Evolutionary conservation across 2,797 vertebrate genomes (phyloP).

Genomic region (Phalanger gymnotis): DNA sequence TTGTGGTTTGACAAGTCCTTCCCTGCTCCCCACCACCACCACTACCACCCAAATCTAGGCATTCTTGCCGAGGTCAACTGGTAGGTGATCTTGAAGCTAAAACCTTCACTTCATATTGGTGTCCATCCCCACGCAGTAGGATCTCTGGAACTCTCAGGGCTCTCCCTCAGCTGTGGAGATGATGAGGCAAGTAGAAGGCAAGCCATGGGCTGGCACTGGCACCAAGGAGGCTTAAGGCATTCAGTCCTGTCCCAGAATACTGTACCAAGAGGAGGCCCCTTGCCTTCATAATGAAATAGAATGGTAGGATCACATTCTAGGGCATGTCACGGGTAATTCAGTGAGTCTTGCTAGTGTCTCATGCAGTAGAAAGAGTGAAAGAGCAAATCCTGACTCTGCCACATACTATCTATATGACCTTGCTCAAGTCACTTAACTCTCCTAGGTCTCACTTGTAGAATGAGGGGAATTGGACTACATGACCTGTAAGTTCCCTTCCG

Average conservation of each 20-base stretch:
- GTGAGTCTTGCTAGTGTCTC: background rate
- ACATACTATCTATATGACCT: background rate
- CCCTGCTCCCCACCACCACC: background rate
- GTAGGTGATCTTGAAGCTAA: background rate
- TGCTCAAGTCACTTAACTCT: background rate
- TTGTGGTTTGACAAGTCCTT: background rate
- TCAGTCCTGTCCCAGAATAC: background rate
- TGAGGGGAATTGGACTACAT: background rate
- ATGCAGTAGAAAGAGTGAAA: background rate
- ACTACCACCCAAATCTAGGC: background rate
- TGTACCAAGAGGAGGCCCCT: background rate
- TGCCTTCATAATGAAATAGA: background rate
- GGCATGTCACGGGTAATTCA: background rate
- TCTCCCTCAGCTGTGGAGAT: background rate
- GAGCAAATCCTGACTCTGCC: background rate
- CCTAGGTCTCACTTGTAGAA: background rate
- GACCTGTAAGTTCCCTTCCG: background rate
- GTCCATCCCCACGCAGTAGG: no score
- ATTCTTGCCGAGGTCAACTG: background rate
- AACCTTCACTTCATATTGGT: background rate
- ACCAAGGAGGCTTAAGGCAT: background rate
- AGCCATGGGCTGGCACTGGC: background rate
- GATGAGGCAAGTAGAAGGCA: background rate
- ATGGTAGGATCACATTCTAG: background rate
- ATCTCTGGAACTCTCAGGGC: background rate